Base-by-base conservation (phyloP, 2,888 invertebrate species). In the Tuta absoluta region DNA sequence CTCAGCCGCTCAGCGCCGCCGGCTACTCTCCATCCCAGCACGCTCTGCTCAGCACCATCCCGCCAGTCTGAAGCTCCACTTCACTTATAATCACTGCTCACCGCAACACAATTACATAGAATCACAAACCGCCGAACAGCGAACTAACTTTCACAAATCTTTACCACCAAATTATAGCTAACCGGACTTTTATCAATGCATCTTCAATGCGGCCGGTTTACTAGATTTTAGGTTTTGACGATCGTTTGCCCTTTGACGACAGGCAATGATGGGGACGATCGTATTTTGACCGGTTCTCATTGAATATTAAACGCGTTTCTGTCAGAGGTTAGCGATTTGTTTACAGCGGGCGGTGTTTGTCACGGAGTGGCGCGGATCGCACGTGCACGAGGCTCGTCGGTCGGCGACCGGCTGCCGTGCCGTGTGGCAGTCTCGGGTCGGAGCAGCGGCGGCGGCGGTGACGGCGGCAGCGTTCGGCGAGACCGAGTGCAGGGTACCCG, bases 131-230 rank as follows among this genome's bases (percentile, higher is more conserved):
- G 71, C 72, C 19, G 68, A 70, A 70, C 70, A 70, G 74, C 69
- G 69, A 75, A 69, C 76, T 75, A 77, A 75, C 89, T 90, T 89
- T 90, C 90, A 89, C 89, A 86, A 78, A 81, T 80, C 74, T 73
- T 75, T 73, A 73, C 82, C 81, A 81, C 80, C 75, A 73, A 79
- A 78, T 79, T 76, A 77, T 79, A 78, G 76, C 75, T 76, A 24
- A 53, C 24, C 77, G 79, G 77, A 74, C 79, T 75, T 23, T 77
- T 78, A 71, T 71, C 61, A 62, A 38, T 77, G 72, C 81, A 78
- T 74, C 69, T 80, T 86, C 88, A 87, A 77, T 72, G 79, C 78
- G 76, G 75, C 77, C 86, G 86, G 83, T 76, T 77, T 73, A 67
- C 82, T 86, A 79, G 89, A 85, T 86, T 79, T 70, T 49, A 14